Evolutionary conservation across 92 coral and sea anemone genomes (phyloP).

Genomic region (Hydrozoanthus gracilis): DNA sequence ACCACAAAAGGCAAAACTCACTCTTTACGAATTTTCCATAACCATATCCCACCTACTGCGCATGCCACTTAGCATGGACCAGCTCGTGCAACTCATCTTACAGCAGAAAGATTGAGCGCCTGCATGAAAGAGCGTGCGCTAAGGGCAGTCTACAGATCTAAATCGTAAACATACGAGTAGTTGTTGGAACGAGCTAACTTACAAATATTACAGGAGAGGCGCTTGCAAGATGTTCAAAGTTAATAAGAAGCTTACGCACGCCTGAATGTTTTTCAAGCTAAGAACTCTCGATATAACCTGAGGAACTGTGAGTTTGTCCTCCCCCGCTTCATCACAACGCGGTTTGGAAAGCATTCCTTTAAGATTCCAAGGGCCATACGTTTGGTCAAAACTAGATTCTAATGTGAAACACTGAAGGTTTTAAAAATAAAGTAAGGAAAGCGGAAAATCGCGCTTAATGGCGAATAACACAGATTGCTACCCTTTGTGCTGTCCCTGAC

Average conservation of each 20-base stretch:
- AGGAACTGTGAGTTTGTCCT: not conserved
- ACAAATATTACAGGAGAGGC: not conserved
- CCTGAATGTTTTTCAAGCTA: not conserved
- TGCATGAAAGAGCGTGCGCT: not conserved
- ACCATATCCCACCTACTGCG: slow-evolving; percentile 5
- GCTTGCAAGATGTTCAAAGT: slow-evolving; percentile 14
- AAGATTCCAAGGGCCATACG: too few species aligned
- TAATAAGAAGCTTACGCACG: slow-evolving; percentile 5
- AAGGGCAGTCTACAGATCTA: slow-evolving; percentile 2
- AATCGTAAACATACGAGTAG: slow-evolving; percentile 5
- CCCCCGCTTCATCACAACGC: not conserved
- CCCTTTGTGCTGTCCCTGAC: too few species aligned
- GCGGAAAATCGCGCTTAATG: too few species aligned
- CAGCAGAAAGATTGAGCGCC: slow-evolving; percentile 10
- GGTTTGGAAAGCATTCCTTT: not conserved
- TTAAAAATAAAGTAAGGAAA: too few species aligned
- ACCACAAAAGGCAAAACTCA: slow-evolving; percentile 9
- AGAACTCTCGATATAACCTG: not conserved
- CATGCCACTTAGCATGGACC: slow-evolving; percentile 7
- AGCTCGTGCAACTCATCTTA: not conserved
- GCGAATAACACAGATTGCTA: too few species aligned
- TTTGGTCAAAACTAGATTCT: too few species aligned
- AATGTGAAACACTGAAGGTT: too few species aligned
- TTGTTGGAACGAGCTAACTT: slow-evolving; percentile 12
- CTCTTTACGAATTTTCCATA: not conserved